Evolutionary conservation across 2,888 invertebrate genomes (phyloP).

Genomic region (Lamproptera curius): DNA sequence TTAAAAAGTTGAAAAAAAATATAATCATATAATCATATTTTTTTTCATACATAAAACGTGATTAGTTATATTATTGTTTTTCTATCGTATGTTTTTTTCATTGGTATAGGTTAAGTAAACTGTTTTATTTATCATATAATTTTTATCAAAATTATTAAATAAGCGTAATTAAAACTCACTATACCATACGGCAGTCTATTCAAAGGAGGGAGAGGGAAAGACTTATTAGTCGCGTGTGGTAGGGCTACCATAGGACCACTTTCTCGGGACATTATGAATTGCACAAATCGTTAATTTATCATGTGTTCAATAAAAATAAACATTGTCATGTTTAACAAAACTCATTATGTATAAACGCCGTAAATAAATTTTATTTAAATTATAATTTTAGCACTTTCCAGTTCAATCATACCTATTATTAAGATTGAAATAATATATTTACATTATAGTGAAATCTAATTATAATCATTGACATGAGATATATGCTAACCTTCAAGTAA

Average conservation of each 20-base stretch:
- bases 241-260: constrained; percentile 17
- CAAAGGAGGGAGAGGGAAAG: constrained; percentile 32
- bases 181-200: constrained; percentile 29
- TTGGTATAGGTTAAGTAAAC: no score
- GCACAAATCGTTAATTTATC: no score
- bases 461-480: no score
- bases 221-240: constrained; percentile 34
- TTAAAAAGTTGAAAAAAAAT: background rate
- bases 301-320: no score
- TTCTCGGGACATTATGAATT: constrained; percentile 3
- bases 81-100: no score
- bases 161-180: constrained; percentile 25
- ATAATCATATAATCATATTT: background rate
- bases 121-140: no score
- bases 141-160: no score
- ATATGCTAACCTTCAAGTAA: no score
- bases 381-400: background rate
- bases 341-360: background rate
- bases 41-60: no score
- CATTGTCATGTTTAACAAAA: no score
- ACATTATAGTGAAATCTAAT: no score
- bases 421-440: background rate
- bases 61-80: no score
- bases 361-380: background rate
- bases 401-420: background rate